Evolutionary conservation across 2,113 vertebrate species (phyloP).

Genomic region (Piliocolobus tephrosceles): DNA sequence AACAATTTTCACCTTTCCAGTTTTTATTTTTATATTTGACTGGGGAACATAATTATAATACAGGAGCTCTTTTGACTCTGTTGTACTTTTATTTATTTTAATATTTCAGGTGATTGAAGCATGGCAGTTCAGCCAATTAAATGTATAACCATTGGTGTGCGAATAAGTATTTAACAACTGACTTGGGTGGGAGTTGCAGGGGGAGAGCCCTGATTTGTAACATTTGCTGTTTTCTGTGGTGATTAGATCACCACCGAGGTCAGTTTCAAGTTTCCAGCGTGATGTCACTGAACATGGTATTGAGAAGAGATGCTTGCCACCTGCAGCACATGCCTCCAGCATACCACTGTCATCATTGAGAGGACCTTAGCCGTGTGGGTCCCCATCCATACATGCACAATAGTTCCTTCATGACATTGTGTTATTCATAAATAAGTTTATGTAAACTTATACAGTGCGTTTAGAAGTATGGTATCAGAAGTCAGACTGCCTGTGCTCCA

Average conservation of each 20-base stretch:
- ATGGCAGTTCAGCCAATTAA: not conserved
- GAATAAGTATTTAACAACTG: not conserved
- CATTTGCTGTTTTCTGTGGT: not conserved
- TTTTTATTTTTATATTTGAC: not conserved
- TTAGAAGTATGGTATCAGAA: not conserved
- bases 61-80: not conserved
- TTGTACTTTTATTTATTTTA: not conserved
- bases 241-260: not conserved
- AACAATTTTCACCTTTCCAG: not conserved
- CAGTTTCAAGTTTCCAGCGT: not conserved
- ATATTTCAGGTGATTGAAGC: not conserved
- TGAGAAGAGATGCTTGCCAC: not conserved
- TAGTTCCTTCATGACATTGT: not conserved
- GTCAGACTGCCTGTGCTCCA: not conserved
- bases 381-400: rapidly evolving
- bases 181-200: not conserved
- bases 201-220: no score
- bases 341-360: rapidly evolving
- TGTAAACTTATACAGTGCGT: not conserved
- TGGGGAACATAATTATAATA: not conserved
- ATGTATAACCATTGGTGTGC: not conserved
- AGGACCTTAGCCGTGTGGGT: not conserved
- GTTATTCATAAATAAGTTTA: not conserved
- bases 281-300: rapidly evolving
- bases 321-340: rapidly evolving